These are phyloP conservation scores for Condylura cristata DNA, from an alignment of 2,113 vertebrate genomes.

Conservation along the genomic window DNA sequence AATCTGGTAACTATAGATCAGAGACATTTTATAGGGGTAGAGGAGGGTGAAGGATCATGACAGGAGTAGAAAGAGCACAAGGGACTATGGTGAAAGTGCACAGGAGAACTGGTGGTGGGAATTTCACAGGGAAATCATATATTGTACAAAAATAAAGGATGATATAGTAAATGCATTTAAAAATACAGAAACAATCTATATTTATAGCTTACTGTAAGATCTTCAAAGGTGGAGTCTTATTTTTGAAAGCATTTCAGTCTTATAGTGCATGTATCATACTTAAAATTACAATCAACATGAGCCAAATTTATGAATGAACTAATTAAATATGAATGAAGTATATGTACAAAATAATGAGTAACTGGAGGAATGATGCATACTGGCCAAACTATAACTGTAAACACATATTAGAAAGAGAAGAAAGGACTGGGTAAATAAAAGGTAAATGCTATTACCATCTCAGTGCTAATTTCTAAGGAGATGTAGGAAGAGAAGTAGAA, in stretches of 20 bases:
- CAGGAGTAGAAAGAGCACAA: too few species aligned
- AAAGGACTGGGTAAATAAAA: background rate
- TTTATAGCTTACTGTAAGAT: background rate
- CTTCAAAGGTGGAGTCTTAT: background rate
- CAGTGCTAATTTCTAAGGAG: background rate
- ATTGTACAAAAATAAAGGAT: too few species aligned
- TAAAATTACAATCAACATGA: background rate
- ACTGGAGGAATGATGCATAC: too few species aligned
- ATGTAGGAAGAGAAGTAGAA: background rate
- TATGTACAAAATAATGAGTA: too few species aligned
- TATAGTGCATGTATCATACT: background rate
- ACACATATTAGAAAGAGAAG: background rate
- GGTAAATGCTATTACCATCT: background rate
- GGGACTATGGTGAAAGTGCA: too few species aligned
- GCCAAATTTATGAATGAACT: background rate
- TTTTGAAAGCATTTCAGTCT: background rate
- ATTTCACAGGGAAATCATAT: too few species aligned
- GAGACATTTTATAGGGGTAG: too few species aligned
- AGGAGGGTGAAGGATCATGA: too few species aligned
- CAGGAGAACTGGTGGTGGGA: too few species aligned
- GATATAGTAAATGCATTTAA: too few species aligned
- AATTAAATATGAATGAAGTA: too few species aligned
- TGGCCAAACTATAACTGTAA: background rate
- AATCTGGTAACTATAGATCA: too few species aligned
- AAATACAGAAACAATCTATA: background rate